Conservation (phyloP, 53 echinoderm and acorn worm genomes). For the Pentamera pediparva region DNA sequence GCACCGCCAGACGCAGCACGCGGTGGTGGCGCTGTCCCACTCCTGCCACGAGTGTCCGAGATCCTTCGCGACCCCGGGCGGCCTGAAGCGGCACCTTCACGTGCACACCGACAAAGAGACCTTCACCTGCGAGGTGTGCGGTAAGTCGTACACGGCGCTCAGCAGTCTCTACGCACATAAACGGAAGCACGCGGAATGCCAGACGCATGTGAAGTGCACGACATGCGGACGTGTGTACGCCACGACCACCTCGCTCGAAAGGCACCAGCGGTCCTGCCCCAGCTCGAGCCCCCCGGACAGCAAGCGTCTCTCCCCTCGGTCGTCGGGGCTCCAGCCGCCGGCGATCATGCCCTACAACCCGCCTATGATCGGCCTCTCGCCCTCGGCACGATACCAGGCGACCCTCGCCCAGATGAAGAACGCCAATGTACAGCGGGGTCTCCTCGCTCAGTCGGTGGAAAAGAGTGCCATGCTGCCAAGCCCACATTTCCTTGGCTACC, state of each 20-base stretch:
- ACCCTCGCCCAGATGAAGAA: slow-evolving; percentile 85
- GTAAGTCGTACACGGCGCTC: slow-evolving; percentile 97
- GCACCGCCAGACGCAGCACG: slow-evolving; percentile 90
- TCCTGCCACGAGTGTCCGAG: slow-evolving; percentile 94
- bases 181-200: slow-evolving; percentile 95
- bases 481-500: slow-evolving; percentile 74
- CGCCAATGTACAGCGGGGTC: slow-evolving; percentile 86
- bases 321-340: slow-evolving; percentile 9
- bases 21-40: slow-evolving; percentile 80
- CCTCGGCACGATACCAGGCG: slow-evolving; percentile 63
- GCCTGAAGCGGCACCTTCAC: slow-evolving; percentile 95
- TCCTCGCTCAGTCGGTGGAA: slow-evolving; percentile 57
- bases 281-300: slow-evolving; percentile 69
- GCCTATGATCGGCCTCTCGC: slow-evolving; percentile 24
- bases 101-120: slow-evolving; percentile 95
- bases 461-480: slow-evolving; percentile 56
- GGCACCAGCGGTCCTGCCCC: slow-evolving; percentile 93
- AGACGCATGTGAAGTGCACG: slow-evolving; percentile 85
- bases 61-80: slow-evolving; percentile 89
- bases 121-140: slow-evolving; percentile 92
- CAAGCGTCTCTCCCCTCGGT: slow-evolving; percentile 44
- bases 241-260: slow-evolving; percentile 87
- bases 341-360: slow-evolving; percentile 14
- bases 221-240: slow-evolving; percentile 89
- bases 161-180: slow-evolving; percentile 93